Evolutionary conservation across 2,113 vertebrate species (phyloP).

Genomic region (Gopherus evgoodei): DNA sequence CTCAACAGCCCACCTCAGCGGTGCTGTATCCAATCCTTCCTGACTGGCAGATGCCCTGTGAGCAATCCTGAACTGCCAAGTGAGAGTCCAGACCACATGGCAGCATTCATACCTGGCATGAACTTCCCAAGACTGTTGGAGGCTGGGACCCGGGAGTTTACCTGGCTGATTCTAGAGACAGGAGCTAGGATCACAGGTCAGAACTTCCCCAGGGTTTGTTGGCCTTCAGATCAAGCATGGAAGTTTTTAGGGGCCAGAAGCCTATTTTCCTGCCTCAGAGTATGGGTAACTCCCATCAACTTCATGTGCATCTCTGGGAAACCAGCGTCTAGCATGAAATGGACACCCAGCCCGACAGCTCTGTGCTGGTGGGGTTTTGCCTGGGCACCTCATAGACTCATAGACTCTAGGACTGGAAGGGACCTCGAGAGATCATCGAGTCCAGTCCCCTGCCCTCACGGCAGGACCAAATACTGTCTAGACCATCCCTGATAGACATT

Average conservation of each 20-base stretch:
- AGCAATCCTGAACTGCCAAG: neutral
- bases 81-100: neutral
- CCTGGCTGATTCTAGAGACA: neutral
- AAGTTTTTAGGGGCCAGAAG: neutral
- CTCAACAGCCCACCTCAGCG: neutral
- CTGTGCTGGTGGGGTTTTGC: neutral
- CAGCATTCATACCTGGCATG: neutral
- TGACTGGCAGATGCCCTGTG: neutral
- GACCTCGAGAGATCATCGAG: no score
- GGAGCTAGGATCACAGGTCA: neutral
- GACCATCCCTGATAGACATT: no score
- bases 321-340: neutral
- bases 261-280: neutral
- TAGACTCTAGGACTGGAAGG: no score
- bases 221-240: neutral
- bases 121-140: neutral
- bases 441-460: no score
- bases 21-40: neutral
- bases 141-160: no score
- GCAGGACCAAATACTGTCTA: no score
- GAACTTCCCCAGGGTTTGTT: neutral
- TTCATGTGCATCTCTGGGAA: neutral
- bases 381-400: no score
- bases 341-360: neutral
- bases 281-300: neutral